Conservation (phyloP, 2,797 vertebrate species). For the Karalla daura region DNA sequence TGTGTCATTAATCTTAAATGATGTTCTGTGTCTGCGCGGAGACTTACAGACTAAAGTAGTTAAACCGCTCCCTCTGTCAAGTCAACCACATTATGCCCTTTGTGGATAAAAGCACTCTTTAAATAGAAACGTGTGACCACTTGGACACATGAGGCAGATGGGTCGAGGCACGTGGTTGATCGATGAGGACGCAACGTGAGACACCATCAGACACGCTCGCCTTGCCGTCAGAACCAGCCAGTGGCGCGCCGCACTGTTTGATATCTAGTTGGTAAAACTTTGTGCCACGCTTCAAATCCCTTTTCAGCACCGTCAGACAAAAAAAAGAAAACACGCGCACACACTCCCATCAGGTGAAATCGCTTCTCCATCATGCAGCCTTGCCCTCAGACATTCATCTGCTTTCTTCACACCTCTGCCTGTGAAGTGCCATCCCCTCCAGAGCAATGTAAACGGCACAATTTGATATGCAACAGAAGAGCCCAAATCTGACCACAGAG, state of each 20-base stretch:
- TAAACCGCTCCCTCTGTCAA: conserved; percentile 12
- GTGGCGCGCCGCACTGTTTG: neutral
- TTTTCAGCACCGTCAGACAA: conserved; percentile 22
- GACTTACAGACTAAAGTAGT: conserved; percentile 3
- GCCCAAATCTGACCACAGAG: neutral
- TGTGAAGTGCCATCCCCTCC: neutral
- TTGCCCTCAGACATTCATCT: neutral
- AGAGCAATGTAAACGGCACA: conserved; percentile 5
- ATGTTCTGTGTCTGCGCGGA: conserved; percentile 1
- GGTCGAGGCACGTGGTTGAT: conserved; percentile 38
- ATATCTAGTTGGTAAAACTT: conserved; percentile 1
- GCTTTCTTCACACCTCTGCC: conserved; percentile 1
- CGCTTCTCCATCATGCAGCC: conserved; percentile 19
- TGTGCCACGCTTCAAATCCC: conserved; percentile 7
- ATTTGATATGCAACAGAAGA: neutral
- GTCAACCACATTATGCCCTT: conserved; percentile 51
- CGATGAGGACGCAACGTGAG: conserved; percentile 48
- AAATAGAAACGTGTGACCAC: conserved; percentile 52
- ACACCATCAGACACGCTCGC: conserved; percentile 11
- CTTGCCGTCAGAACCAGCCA: no score
- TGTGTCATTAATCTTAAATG: conserved; percentile 24
- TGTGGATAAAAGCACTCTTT: conserved; percentile 59
- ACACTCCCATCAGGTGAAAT: neutral
- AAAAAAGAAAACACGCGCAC: neutral
- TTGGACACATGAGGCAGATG: conserved; percentile 19